Percentiles rank a stretch among this genome's conserved stretches.
Evolutionary conservation across 2,797 vertebrate species (phyloP).

Genomic region (Gobio occitaniae): DNA sequence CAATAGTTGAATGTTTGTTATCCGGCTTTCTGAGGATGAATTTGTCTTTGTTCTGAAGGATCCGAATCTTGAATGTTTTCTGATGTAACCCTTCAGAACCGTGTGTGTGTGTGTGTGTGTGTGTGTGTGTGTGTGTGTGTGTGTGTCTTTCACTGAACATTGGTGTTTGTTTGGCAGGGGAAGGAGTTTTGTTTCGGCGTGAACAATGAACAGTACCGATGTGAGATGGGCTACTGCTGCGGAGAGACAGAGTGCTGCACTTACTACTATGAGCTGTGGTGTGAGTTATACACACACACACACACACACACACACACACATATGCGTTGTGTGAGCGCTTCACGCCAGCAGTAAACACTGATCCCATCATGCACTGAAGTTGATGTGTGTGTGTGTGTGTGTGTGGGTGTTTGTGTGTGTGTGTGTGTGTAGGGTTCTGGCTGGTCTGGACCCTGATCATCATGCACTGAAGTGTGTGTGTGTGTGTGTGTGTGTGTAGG

Average conservation of each 20-base stretch:
- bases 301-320: neutral
- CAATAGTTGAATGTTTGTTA: neutral
- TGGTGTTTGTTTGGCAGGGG: conserved; percentile 68
- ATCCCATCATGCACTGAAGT: no score
- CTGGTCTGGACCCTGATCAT: no score
- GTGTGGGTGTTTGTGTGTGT: no score
- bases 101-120: neutral
- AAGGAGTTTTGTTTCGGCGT: conserved; percentile 85
- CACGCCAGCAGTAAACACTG: no score
- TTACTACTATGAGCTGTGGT: conserved; percentile 88
- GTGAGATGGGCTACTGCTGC: conserved; percentile 87
- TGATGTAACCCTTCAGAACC: neutral
- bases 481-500: no score
- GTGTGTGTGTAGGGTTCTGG: no score
- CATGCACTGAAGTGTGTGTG: no score
- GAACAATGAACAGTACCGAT: conserved; percentile 85
- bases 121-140: neutral
- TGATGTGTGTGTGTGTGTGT: no score
- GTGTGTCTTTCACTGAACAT: neutral
- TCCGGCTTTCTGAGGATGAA: neutral
- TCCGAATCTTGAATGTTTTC: neutral
- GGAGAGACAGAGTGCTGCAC: conserved; percentile 87
- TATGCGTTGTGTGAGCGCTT: no score
- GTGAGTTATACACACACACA: conserved; percentile 68
- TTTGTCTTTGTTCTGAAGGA: neutral